A percentile compares a stretch with the other conserved stretches of the same genome.
Evolutionary conservation across 92 coral and sea anemone genomes (phyloP).

Genomic region (Blastomussa wellsi): DNA sequence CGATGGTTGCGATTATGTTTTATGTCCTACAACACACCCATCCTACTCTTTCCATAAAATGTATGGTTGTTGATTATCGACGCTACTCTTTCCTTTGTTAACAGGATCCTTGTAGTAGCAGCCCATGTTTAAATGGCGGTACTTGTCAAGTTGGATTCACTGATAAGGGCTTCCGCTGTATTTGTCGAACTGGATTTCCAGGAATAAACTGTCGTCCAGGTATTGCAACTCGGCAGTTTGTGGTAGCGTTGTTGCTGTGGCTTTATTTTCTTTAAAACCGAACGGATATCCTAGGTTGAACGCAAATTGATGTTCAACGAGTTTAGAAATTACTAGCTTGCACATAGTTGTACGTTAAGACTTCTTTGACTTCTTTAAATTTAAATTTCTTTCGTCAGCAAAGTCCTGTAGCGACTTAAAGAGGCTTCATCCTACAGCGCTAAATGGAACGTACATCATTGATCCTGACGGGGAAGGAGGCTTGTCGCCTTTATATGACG

Average conservation of each 20-base stretch:
- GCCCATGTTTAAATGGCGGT: background rate
- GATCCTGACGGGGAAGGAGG: constrained; percentile 23
- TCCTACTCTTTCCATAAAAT: too few species aligned
- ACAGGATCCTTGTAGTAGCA: background rate
- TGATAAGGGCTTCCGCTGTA: background rate
- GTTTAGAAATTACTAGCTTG: too few species aligned
- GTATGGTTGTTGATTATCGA: too few species aligned
- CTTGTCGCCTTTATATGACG: background rate
- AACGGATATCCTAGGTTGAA: too few species aligned
- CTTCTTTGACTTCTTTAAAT: background rate
- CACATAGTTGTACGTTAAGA: too few species aligned
- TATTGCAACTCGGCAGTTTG: background rate
- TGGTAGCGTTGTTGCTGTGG: too few species aligned
- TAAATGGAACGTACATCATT: background rate
- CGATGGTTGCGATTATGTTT: too few species aligned
- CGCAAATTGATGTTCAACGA: too few species aligned
- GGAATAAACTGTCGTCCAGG: background rate
- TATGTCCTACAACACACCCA: too few species aligned
- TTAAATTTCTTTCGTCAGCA: background rate
- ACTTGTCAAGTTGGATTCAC: background rate
- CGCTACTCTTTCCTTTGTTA: background rate
- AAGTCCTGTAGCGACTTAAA: constrained; percentile 9
- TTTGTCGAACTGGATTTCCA: background rate
- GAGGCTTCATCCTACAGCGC: background rate
- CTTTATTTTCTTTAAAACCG: background rate